Evolutionary conservation across 2,113 vertebrate genomes (phyloP).

Genomic region (Periophthalmus modestus): DNA sequence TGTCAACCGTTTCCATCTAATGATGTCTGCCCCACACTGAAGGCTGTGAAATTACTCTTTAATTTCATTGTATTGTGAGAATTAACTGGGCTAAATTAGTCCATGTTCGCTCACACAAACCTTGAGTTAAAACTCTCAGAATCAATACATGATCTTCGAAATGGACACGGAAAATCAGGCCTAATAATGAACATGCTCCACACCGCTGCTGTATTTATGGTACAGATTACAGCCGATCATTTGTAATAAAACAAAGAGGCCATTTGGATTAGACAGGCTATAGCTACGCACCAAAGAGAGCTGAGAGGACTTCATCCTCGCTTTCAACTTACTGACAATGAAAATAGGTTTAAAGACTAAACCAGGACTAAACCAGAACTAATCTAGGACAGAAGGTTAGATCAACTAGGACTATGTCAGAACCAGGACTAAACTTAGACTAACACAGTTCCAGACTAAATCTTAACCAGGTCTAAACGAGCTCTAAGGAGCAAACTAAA

Average conservation of each 20-base stretch:
- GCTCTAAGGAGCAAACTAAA: no score
- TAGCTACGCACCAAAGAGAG: slow-evolving; percentile 47
- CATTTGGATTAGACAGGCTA: slow-evolving; percentile 62
- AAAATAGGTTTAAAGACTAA: no score
- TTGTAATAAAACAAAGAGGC: slow-evolving; percentile 61
- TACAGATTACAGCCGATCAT: slow-evolving; percentile 34
- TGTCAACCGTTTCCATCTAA: slow-evolving; percentile 20
- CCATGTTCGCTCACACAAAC: neutral
- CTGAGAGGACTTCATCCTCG: neutral
- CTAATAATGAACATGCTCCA: slow-evolving; percentile 30
- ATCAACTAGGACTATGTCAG: no score
- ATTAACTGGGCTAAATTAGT: slow-evolving; percentile 23
- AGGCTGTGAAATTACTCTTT: slow-evolving; percentile 42
- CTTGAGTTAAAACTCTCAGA: slow-evolving; percentile 14
- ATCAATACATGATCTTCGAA: slow-evolving; percentile 28
- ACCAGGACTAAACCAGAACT: no score
- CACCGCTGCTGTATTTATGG: slow-evolving; percentile 6
- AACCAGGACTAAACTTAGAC: no score
- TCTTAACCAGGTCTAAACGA: no score
- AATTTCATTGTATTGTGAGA: slow-evolving; percentile 22
- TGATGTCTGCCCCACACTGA: slow-evolving; percentile 45
- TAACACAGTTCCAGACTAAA: no score
- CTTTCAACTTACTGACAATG: neutral
- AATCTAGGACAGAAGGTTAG: no score
- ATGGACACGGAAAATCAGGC: slow-evolving; percentile 38